Evolutionary conservation across 2,113 vertebrate species (phyloP).

Genomic region (Caretta caretta): DNA sequence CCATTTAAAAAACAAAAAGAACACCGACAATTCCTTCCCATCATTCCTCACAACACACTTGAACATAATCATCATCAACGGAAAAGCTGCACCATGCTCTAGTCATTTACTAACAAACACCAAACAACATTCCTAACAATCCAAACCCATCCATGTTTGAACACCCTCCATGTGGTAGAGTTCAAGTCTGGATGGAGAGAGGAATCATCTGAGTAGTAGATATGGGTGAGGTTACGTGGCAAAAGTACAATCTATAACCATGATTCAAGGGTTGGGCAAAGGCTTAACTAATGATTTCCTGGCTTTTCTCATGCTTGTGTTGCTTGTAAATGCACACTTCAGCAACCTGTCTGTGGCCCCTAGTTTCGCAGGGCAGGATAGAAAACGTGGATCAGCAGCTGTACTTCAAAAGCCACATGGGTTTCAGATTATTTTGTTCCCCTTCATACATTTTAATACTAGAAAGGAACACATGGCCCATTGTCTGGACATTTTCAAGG

Average conservation of each 20-base stretch:
- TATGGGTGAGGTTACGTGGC: constrained; percentile 39
- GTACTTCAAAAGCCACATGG: constrained; percentile 74
- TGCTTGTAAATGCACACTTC: constrained; percentile 37
- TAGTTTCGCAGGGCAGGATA: constrained; percentile 44
- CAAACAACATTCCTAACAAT: constrained; percentile 34
- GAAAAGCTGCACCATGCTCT: not conserved
- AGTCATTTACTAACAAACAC: constrained; percentile 44
- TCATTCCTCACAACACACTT: not conserved
- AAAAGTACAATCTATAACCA: constrained; percentile 44
- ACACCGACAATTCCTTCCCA: not conserved
- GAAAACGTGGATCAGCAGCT: constrained; percentile 71
- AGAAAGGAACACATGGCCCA: constrained; percentile 70
- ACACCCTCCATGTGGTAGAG: constrained; percentile 3
- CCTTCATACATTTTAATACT: constrained; percentile 68
- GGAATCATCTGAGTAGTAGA: constrained; percentile 15
- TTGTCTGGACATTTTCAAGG: constrained; percentile 69
- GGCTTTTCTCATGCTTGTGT: constrained; percentile 59
- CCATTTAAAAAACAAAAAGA: not conserved
- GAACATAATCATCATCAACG: not conserved
- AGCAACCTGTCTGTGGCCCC: constrained; percentile 63
- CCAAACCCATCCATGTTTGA: constrained; percentile 33
- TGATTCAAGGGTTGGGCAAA: constrained; percentile 57
- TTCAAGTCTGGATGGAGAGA: constrained; percentile 18
- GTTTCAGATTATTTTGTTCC: constrained; percentile 63
- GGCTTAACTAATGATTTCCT: constrained; percentile 60